Base-by-base conservation (phyloP, 2,797 vertebrate species). In the Hapalemur alaotrensis region DNA sequence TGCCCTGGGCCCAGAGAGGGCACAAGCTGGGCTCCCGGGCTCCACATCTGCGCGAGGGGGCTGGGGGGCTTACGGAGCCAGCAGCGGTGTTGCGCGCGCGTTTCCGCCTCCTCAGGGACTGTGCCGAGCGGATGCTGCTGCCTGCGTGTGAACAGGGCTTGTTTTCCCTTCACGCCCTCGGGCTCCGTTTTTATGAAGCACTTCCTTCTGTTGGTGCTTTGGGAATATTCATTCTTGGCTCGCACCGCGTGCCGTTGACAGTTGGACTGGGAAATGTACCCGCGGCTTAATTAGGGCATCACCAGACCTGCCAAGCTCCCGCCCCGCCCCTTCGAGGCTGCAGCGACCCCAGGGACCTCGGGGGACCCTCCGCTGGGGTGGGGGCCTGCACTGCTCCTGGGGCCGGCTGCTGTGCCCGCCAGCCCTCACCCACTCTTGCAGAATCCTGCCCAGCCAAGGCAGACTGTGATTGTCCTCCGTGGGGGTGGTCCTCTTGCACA, bases 181-280 rank as follows among this genome's bases (percentile, higher is more conserved):
- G 98, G 98, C 98, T 98, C 96, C 91, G 95, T 96, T 97, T 97
- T 95, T 91, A 90, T 92, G 97, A 97, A 98, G 97, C 95, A 92
- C 93, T 98, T 97, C 97, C 98, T 98, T 98, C 95, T 97, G 98
- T 97, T 94, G 92, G 92, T 81, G 97, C 98, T 93, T 89, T 75
- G 97, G 97, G 96, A 98, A 98, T 97, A 97, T 97, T 97, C 96
- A 96, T 97, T 97, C 92, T 96, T 96, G 97, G 97, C 96, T 96
- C 90, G 83, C 91, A 61, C 95, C 41, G 84, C 7, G 69, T 48
- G 46, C 79, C 52, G 91, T 76, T 97, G 97, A 97, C 98, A 97
- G 95, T 97, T 96, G 95, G 95, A 92, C 94, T 96, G 96, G 92
- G 93, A 98, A 96, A 96, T 75, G 93, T 96, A 97, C 89, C 85